Percentiles rank a stretch among this genome's conserved stretches.
phyloP scores from a whole-genome alignment of 2,797 vertebrate genomes.

The Benthosema pterotum region DNA sequence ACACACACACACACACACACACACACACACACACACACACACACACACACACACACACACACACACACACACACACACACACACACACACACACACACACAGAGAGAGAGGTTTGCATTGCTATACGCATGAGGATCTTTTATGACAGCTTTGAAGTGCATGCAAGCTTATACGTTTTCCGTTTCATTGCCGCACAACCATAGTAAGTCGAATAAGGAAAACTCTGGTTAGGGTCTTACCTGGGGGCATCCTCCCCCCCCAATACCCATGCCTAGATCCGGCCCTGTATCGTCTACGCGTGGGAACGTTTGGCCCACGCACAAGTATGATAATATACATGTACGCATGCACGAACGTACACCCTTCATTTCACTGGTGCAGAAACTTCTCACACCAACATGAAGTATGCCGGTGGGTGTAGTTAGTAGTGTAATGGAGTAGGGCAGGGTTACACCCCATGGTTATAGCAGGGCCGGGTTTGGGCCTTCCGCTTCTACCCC shows the following conservation, averaged over 20 bases:
- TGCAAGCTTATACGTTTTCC: too few species aligned
- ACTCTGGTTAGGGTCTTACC: too few species aligned
- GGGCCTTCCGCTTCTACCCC: conserved; percentile 44
- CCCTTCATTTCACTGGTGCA: conserved; percentile 58
- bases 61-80: conserved; percentile 15
- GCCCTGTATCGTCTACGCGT: too few species aligned
- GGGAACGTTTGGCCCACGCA: too few species aligned
- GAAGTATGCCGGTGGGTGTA: conserved; percentile 66
- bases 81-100: background rate
- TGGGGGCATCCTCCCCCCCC: too few species aligned
- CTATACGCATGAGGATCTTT: too few species aligned
- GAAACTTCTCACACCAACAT: conserved; percentile 67
- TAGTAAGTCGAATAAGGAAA: too few species aligned
- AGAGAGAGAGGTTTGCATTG: too few species aligned
- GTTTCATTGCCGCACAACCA: too few species aligned
- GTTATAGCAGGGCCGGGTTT: conserved; percentile 57
- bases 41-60: conserved; percentile 20
- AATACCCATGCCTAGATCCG: too few species aligned
- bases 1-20: conserved; percentile 42
- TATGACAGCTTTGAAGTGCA: too few species aligned
- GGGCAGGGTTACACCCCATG: conserved; percentile 62
- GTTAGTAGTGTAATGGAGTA: too few species aligned
- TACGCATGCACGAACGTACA: conserved; percentile 5
- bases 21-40: conserved; percentile 24
- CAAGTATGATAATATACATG: background rate